These are phyloP conservation scores for Chaetoderma sp. DNA, from an alignment of 2,888 invertebrate genomes.

Conservation along the genomic window DNA sequence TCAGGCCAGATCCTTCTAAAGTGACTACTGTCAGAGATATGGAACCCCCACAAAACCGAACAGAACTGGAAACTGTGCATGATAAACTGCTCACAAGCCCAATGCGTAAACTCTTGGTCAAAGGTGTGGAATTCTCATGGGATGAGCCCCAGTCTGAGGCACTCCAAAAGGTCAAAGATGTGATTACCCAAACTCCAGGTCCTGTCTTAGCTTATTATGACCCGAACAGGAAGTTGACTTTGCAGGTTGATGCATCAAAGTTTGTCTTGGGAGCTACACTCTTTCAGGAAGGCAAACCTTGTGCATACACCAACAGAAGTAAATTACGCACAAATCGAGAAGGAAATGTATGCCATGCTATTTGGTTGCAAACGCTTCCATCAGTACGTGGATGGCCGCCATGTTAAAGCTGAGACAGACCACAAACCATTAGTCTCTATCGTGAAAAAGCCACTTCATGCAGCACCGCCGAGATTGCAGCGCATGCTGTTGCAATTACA, in stretches of 20 bases:
- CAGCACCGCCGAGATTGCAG: slow-evolving; percentile 17
- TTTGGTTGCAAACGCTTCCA: slow-evolving; percentile 29
- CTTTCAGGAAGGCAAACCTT: slow-evolving; percentile 22
- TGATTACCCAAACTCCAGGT: too few relatives aligned
- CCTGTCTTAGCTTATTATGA: slow-evolving; percentile 26
- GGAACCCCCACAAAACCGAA: slow-evolving; percentile 12
- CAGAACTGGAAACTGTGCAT: slow-evolving; percentile 29
- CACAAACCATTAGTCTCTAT: slow-evolving; percentile 20
- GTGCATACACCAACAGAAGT: slow-evolving; percentile 21
- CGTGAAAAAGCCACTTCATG: slow-evolving; percentile 20
- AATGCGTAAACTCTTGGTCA: too few relatives aligned
- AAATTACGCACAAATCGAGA: slow-evolving; percentile 30
- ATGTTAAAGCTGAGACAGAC: slow-evolving; percentile 14
- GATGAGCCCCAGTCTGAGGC: too few relatives aligned
- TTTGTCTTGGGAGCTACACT: slow-evolving; percentile 30
- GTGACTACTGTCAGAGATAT: slow-evolving; percentile 22
- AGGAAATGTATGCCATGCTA: slow-evolving; percentile 32
- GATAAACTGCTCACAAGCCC: slow-evolving; percentile 21
- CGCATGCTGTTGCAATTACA: not conserved
- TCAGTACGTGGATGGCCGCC: slow-evolving; percentile 24
- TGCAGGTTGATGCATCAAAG: too few relatives aligned
- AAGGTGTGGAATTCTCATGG: too few relatives aligned
- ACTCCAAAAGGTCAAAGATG: too few relatives aligned
- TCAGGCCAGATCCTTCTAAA: slow-evolving; percentile 31
- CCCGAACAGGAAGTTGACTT: not conserved